phyloP scores from a whole-genome alignment of 2,113 vertebrate species.

The Microtus oregoni region DNA sequence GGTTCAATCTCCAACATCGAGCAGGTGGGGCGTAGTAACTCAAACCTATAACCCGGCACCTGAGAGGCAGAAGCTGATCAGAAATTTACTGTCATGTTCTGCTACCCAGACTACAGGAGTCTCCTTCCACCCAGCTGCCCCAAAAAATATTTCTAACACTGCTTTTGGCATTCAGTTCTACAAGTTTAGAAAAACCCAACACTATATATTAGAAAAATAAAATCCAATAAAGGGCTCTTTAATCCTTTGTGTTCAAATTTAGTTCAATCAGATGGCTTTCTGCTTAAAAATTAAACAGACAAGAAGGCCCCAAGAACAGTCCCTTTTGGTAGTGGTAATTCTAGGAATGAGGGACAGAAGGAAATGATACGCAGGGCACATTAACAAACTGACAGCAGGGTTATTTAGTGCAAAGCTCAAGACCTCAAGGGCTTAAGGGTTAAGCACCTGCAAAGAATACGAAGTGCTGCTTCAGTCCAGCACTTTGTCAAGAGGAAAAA shows the following conservation, averaged over 20 bases:
- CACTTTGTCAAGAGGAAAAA: background rate
- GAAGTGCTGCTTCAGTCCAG: background rate
- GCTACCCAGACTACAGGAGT: background rate
- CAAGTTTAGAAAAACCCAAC: background rate
- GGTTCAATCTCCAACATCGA: background rate
- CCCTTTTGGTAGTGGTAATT: background rate
- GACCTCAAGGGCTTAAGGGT: background rate
- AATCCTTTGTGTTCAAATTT: background rate
- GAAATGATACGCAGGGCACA: background rate
- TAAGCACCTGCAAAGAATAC: background rate
- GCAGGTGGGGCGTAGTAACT: too few species aligned
- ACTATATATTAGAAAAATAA: background rate
- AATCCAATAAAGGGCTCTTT: background rate
- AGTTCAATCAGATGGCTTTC: background rate
- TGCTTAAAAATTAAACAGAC: background rate
- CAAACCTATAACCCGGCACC: background rate
- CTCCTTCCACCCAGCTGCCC: background rate
- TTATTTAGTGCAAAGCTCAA: background rate
- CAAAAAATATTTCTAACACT: background rate
- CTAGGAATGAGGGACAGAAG: background rate
- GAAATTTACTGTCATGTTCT: background rate
- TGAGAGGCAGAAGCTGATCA: background rate
- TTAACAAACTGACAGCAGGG: background rate
- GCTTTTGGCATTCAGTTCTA: background rate
- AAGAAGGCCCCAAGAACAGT: background rate